Percentiles rank a stretch among this genome's conserved stretches.
phyloP scores from a whole-genome alignment of 2,113 vertebrate genomes.

The Channa argus region DNA sequence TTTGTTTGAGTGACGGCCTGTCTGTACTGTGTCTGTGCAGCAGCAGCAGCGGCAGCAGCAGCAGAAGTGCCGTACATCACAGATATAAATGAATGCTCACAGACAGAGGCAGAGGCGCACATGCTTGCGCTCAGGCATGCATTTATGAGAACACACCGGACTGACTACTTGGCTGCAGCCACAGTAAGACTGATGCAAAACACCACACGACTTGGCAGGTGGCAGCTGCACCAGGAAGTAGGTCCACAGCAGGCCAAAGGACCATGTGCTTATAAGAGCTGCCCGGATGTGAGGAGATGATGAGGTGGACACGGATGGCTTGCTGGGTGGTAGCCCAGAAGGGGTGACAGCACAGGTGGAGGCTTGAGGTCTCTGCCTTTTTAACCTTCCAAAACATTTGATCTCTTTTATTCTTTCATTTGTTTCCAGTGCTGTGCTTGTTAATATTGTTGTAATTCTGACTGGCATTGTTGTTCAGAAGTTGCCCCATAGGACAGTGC shows the following conservation, averaged over 20 bases:
- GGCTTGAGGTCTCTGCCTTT: conserved; percentile 10
- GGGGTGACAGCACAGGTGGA: conserved; percentile 40
- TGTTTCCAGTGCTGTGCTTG: conserved; percentile 3
- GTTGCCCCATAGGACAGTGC: conserved; percentile 36
- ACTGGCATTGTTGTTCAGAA: conserved; percentile 24
- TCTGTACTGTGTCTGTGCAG: conserved; percentile 26
- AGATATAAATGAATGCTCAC: conserved; percentile 33
- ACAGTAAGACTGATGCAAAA: conserved; percentile 67
- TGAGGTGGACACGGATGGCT: conserved; percentile 61
- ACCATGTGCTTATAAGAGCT: conserved; percentile 40
- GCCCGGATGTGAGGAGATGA: conserved; percentile 44
- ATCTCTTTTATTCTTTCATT: conserved; percentile 21
- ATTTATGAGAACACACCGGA: conserved; percentile 26
- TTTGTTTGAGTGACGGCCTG: conserved; percentile 58
- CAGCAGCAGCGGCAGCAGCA: conserved; percentile 4
- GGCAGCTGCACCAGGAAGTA: conserved; percentile 74
- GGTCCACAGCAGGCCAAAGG: conserved; percentile 59
- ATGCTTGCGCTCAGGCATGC: conserved; percentile 8
- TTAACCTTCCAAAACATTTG: not conserved
- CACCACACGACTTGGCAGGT: conserved; percentile 64
- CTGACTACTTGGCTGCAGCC: conserved; percentile 50
- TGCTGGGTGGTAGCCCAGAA: conserved; percentile 53
- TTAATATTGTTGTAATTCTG: conserved; percentile 40
- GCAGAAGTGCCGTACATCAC: not conserved
- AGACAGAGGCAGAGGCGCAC: conserved; percentile 15